Evolutionary conservation across 30 jellyfish, hydroid and myxozoan species (phyloP), one percentile per base, ranked within the genome.

Genomic region (Turritopsis rubra): DNA sequence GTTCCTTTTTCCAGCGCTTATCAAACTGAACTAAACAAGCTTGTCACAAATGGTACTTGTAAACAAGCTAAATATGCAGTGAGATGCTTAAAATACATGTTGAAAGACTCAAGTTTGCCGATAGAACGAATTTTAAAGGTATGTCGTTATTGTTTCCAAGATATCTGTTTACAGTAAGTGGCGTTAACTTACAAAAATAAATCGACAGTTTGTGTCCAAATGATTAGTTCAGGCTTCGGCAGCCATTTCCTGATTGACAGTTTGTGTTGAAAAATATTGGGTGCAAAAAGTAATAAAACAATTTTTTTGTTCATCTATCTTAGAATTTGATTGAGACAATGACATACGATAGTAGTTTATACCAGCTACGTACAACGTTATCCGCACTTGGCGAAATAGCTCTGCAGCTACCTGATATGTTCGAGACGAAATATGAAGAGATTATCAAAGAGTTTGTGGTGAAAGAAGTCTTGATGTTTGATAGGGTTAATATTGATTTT

Each of bases 311-410:
- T n/a, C n/a, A n/a, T 7, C 19, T 52, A 21, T 71, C 82, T 27
- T 76, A 93, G 99, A 66, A 89, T 1, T 27, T 88, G 84, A 25
- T 75, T 17, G 94, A 93, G 8, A 29, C 84, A 9, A 66, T 93
- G 85, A 73, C 83, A 19, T 79, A 24, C 68, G 91, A 85, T 29
- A 83, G 91, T 3, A 66, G 81, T 31, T 65, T 28, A 20, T 20
- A 31, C 8, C 83, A 79, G 28, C 87, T 93, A 24, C 74, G 75
- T 53, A 27, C 99, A n/a, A 72, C 92, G 0, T 30, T 93, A 79
- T 92, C 96, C 23, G 87, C 99, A 21, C 96, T 93, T 66, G 96
- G 97, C 29, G 99, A 93, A 83, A 82, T 93, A 21, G 99, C 99
- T 25, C 8, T 27, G 7, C 52, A 29, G 29, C 95, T 92, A 75